These are phyloP conservation scores for Eumerus sabulonum DNA, from an alignment of 2,888 invertebrate species.

Conservation along the genomic window DNA sequence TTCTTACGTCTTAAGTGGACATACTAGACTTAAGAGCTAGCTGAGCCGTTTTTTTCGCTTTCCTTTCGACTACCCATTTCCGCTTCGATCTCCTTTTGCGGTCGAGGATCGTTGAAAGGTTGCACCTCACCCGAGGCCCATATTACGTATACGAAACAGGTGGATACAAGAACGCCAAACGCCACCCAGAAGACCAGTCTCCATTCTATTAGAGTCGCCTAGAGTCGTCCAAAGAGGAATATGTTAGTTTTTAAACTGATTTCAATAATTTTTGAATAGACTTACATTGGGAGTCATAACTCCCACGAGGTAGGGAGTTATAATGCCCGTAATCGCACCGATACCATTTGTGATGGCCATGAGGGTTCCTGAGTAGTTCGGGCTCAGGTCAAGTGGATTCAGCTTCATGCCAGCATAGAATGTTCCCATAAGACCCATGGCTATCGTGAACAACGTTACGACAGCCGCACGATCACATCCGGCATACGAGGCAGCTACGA, in stretches of 20 bases:
- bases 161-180: slow-evolving; percentile 83
- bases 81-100: slow-evolving; percentile 60
- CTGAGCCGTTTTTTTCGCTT: slow-evolving; percentile 3
- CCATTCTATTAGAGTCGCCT: slow-evolving; percentile 85
- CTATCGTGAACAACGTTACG: slow-evolving; percentile 83
- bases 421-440: slow-evolving; percentile 86
- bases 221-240: slow-evolving; percentile 41
- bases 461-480: slow-evolving; percentile 83
- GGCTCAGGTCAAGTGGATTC: slow-evolving; percentile 83
- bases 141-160: slow-evolving; percentile 84
- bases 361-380: slow-evolving; percentile 83
- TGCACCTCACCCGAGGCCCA: slow-evolving; percentile 87
- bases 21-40: slow-evolving; percentile 41
- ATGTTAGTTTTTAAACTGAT: background rate
- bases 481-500: slow-evolving; percentile 85
- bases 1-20: slow-evolving; percentile 33
- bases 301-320: slow-evolving; percentile 84
- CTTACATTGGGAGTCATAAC: slow-evolving; percentile 82
- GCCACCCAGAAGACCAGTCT: slow-evolving; percentile 90
- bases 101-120: slow-evolving; percentile 84
- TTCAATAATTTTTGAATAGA: slow-evolving; percentile 67
- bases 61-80: slow-evolving; percentile 39
- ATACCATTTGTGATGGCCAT: slow-evolving; percentile 85
- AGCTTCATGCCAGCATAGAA: slow-evolving; percentile 85
- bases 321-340: slow-evolving; percentile 84